Conservation (phyloP, 2,888 invertebrate genomes). For the Anthrax anthrax region DNA sequence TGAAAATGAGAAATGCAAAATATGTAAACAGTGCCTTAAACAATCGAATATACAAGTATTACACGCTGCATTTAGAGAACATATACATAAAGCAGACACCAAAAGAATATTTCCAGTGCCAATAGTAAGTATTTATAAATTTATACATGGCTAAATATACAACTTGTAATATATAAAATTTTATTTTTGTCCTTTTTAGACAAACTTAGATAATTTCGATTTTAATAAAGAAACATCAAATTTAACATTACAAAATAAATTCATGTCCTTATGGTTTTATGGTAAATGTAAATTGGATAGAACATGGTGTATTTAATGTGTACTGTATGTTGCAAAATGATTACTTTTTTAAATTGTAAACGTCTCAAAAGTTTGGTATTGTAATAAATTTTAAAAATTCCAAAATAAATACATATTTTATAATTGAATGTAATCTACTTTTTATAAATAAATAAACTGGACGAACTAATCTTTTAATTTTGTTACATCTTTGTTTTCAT, state of each 20-base stretch:
- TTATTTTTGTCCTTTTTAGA: neutral
- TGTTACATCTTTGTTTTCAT: no score
- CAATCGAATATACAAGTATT: conserved; percentile 43
- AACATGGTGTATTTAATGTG: conserved; percentile 55
- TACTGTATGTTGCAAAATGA: no score
- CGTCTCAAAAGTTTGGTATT: no score
- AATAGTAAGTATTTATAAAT: conserved; percentile 32
- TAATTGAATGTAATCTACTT: no score
- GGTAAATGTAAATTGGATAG: conserved; percentile 72
- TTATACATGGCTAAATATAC: neutral
- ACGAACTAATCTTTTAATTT: no score
- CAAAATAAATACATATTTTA: no score
- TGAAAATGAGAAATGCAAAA: conserved; percentile 48
- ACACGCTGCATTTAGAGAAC: conserved; percentile 60
- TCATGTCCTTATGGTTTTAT: conserved; percentile 73
- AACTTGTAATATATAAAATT: neutral
- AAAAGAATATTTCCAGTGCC: conserved; percentile 67
- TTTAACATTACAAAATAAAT: conserved; percentile 52
- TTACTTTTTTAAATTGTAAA: no score
- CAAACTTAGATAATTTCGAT: conserved; percentile 11
- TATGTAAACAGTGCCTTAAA: conserved; percentile 67
- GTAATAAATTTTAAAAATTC: no score
- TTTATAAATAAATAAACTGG: no score
- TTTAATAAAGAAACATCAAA: conserved; percentile 35
- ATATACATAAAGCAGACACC: conserved; percentile 64